These are phyloP conservation scores for Bufo gargarizans DNA, from an alignment of 2,113 vertebrate genomes.

Conservation along the genomic window DNA sequence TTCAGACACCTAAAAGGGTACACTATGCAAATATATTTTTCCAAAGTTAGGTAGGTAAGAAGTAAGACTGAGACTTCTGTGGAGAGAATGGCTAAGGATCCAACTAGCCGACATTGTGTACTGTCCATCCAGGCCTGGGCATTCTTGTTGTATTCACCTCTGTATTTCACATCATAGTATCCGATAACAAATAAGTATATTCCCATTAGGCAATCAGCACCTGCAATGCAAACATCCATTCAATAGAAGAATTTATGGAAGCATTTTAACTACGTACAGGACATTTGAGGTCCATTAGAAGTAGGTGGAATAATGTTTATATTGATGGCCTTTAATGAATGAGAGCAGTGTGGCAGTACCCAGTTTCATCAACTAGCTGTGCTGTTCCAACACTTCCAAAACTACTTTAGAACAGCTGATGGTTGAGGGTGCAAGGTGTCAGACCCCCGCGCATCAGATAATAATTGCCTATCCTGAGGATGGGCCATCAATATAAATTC, in stretches of 20 bases:
- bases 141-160: conserved; percentile 93
- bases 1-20: conserved; percentile 93
- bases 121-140: conserved; percentile 97
- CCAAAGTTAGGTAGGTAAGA: conserved; percentile 93
- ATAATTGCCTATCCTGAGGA: too few relatives aligned
- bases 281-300: background rate
- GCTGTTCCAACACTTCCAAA: too few relatives aligned
- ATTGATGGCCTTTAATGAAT: too few relatives aligned
- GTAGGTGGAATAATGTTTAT: background rate
- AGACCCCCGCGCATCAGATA: too few relatives aligned
- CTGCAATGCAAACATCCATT: conserved; percentile 67
- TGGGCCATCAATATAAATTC: too few relatives aligned
- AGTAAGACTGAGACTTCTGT: conserved; percentile 96
- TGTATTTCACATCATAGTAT: conserved; percentile 91
- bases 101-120: conserved; percentile 86
- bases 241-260: too few relatives aligned
- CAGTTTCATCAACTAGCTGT: too few relatives aligned
- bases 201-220: conserved; percentile 97
- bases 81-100: conserved; percentile 93
- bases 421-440: too few relatives aligned
- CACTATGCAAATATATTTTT: conserved; percentile 97
- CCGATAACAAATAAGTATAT: conserved; percentile 96
- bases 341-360: too few relatives aligned
- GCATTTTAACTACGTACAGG: background rate
- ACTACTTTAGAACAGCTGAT: too few relatives aligned